Percentiles rank a stretch among this genome's conserved stretches.
phyloP scores from a whole-genome alignment of 2,113 vertebrate species.

The Psilopsiagon aurifrons region DNA sequence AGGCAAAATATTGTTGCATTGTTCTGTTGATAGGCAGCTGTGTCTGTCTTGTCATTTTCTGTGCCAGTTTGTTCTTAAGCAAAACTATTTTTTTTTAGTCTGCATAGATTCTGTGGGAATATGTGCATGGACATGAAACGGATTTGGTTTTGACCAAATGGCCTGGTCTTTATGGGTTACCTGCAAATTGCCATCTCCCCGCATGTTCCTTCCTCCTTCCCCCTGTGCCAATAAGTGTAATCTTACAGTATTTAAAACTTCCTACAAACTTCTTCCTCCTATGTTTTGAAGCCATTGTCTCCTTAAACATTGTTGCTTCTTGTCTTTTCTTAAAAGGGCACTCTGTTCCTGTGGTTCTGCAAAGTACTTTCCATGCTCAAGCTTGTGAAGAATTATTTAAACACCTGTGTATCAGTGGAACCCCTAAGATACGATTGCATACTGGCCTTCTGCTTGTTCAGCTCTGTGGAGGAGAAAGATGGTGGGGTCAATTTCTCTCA shows the following conservation, averaged over 20 bases:
- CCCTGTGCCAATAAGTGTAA: neutral
- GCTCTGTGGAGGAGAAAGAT: constrained; percentile 93
- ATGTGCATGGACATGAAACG: neutral
- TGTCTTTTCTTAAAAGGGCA: constrained; percentile 78
- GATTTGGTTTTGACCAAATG: neutral
- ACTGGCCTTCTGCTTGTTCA: constrained; percentile 95
- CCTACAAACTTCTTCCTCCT: neutral
- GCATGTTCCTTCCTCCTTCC: neutral
- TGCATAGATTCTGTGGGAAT: neutral
- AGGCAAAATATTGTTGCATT: neutral
- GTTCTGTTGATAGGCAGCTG: neutral
- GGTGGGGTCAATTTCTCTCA: constrained; percentile 99
- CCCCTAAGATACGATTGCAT: constrained; percentile 94
- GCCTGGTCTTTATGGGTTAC: neutral
- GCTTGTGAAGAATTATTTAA: constrained; percentile 99
- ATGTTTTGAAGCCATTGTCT: neutral
- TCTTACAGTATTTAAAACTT: neutral
- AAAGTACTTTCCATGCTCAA: constrained; percentile 94
- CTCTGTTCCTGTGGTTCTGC: constrained; percentile 93
- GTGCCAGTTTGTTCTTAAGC: neutral
- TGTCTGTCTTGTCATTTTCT: neutral
- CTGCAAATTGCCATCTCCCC: neutral
- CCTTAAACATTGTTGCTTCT: neutral
- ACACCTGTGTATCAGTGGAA: constrained; percentile 97
- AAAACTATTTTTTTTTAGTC: neutral